These are phyloP conservation scores for Rousettus leschenaultii DNA, from an alignment of 2,113 vertebrate genomes.

Conservation along the genomic window DNA sequence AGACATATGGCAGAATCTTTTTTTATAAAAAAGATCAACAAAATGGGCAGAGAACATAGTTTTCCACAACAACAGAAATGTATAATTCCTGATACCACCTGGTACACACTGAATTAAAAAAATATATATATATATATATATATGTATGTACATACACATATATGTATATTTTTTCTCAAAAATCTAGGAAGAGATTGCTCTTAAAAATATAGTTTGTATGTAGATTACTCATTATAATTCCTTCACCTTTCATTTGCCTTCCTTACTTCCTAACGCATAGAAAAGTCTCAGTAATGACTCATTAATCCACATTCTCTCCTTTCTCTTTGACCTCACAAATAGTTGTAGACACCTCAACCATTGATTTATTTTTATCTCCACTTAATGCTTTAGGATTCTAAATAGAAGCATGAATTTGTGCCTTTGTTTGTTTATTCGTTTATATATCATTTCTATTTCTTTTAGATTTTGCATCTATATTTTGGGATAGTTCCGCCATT, in stretches of 20 bases:
- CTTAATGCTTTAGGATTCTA: neutral
- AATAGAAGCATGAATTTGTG: neutral
- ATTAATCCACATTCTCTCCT: neutral
- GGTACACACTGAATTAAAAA: neutral
- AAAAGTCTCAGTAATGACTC: neutral
- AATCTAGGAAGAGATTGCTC: neutral
- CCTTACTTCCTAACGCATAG: neutral
- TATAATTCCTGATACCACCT: conserved; percentile 11
- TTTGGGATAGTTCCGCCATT: neutral
- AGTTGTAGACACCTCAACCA: neutral
- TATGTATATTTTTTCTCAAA: too few relatives aligned
- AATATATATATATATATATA: too few relatives aligned
- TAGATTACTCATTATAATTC: neutral
- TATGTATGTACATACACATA: too few relatives aligned
- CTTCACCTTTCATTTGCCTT: neutral
- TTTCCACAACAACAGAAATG: neutral
- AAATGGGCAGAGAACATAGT: neutral
- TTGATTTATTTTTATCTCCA: neutral
- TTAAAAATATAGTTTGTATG: neutral
- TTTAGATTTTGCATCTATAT: neutral
- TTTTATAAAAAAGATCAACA: neutral
- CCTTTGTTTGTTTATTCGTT: neutral
- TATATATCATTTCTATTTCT: neutral
- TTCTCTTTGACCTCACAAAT: neutral
- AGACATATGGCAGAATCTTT: neutral